Evolutionary conservation across 2,113 vertebrate species (phyloP).

Genomic region (Panthera uncia): DNA sequence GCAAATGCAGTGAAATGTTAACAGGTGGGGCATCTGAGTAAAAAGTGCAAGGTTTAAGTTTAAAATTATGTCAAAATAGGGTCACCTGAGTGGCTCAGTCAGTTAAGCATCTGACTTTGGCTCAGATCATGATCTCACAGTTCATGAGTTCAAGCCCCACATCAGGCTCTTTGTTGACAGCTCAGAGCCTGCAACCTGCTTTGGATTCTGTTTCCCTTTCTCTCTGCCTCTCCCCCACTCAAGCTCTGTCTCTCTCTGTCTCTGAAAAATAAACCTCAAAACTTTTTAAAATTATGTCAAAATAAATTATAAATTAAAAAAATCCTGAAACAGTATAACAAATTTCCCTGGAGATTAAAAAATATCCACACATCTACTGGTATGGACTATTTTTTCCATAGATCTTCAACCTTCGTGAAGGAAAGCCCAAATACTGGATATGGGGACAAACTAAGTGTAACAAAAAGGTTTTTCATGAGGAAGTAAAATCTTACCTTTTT

Average conservation of each 20-base stretch:
- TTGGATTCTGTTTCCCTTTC: no score
- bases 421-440: neutral
- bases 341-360: neutral
- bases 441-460: neutral
- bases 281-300: neutral
- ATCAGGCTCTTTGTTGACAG: no score
- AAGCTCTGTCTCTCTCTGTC: no score
- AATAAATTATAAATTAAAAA: neutral
- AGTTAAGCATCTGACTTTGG: no score
- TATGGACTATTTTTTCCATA: neutral
- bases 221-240: no score
- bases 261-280: no score
- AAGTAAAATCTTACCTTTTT: neutral
- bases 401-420: neutral
- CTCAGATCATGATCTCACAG: no score
- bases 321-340: neutral
- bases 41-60: neutral
- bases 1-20: neutral
- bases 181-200: no score
- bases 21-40: neutral
- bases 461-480: neutral
- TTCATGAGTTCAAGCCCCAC: no score
- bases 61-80: neutral
- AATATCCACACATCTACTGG: neutral
- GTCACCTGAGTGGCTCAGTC: no score